phyloP scores from a whole-genome alignment of 23 tunicate species.

The Phallusia fumigata region DNA sequence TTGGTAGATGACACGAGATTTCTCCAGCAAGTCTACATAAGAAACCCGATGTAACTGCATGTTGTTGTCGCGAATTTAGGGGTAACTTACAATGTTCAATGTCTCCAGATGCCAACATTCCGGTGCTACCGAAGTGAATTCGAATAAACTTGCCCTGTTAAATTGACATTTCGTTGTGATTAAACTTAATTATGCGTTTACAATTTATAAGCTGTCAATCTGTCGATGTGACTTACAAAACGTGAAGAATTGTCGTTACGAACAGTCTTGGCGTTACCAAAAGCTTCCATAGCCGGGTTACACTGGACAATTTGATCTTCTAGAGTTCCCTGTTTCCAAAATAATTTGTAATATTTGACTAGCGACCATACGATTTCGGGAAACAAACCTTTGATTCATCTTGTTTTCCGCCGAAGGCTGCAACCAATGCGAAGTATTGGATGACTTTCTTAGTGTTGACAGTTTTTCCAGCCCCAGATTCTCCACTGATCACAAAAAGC shows the following conservation, averaged over 20 bases:
- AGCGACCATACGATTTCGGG: background rate
- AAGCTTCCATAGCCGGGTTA: constrained; percentile 98
- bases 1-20: constrained; percentile 91
- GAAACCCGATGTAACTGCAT: background rate
- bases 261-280: constrained; percentile 93
- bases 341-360: background rate
- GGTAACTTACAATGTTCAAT: constrained; percentile 87
- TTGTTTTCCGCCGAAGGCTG: constrained; percentile 46
- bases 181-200: too few relatives aligned
- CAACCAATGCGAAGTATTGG: constrained; percentile 81
- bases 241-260: constrained; percentile 95
- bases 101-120: constrained; percentile 92
- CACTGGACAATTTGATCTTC: constrained; percentile 96
- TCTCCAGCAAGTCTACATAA: constrained; percentile 74
- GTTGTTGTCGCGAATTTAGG: background rate
- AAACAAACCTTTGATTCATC: constrained; percentile 15
- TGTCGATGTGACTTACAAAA: constrained; percentile 55
- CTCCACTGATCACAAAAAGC: constrained; percentile 31
- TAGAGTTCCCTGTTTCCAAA: constrained; percentile 61
- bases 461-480: constrained; percentile 88
- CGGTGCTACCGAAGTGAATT: constrained; percentile 96
- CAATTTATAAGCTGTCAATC: too few relatives aligned
- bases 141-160: constrained; percentile 92
- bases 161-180: background rate
- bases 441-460: constrained; percentile 86